A percentile compares a stretch with the other conserved stretches of the same genome.
These are phyloP conservation scores for Urocyon cinereoargenteus DNA, from an alignment of 2,797 vertebrate species.

Conservation along the genomic window DNA sequence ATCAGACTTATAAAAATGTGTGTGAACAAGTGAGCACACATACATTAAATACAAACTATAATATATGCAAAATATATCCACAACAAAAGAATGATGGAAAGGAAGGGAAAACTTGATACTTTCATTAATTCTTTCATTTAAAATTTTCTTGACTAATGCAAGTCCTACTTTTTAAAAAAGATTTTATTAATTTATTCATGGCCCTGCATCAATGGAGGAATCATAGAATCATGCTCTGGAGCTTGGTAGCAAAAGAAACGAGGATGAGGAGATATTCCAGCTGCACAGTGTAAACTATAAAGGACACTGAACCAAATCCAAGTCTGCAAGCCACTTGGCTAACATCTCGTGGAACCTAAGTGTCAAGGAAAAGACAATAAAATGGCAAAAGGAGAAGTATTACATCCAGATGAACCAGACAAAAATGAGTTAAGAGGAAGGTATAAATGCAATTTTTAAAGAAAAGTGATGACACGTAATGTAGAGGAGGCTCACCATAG, in stretches of 20 bases:
- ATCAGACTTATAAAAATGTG: neutral
- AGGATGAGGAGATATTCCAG: neutral
- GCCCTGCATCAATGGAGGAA: neutral
- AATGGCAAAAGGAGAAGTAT: neutral
- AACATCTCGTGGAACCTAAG: neutral
- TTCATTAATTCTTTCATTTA: neutral
- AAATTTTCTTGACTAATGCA: neutral
- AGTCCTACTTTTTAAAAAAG: neutral
- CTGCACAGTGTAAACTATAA: neutral
- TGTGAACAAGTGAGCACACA: too few species aligned
- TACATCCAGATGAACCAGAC: neutral
- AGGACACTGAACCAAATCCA: neutral
- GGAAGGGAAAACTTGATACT: neutral
- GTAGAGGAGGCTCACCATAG: rapidly evolving
- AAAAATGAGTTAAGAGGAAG: neutral
- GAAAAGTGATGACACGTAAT: neutral
- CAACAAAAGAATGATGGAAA: neutral
- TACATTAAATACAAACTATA: too few species aligned
- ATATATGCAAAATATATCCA: neutral
- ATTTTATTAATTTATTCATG: too few species aligned
- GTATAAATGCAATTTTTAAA: neutral
- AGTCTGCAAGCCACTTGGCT: neutral
- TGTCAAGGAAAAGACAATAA: neutral
- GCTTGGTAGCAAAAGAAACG: neutral
- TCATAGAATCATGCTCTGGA: neutral